Evolutionary conservation across 1,140 invertebrate species (phyloP).

Genomic region (Pseudomyrmex flavicornis): DNA sequence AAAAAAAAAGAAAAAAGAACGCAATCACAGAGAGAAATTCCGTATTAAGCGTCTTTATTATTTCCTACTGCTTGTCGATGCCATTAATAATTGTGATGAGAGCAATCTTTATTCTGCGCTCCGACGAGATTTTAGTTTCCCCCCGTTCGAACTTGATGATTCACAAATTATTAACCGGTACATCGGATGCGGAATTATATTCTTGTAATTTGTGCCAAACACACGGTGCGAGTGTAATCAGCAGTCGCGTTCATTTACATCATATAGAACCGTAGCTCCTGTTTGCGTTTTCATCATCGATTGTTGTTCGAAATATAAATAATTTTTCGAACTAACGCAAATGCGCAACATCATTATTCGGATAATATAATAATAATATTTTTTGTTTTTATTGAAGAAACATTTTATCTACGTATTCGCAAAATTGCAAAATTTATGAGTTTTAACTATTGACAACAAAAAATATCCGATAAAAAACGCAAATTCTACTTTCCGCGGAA

Average conservation of each 20-base stretch:
- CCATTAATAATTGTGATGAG: conserved; percentile 21
- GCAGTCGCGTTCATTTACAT: conserved; percentile 26
- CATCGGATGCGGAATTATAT: conserved; percentile 32
- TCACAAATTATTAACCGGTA: conserved; percentile 30
- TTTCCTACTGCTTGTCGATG: conserved; percentile 23
- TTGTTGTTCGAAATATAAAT: conserved; percentile 39
- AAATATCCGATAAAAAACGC: conserved; percentile 31
- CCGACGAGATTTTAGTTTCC: background rate
- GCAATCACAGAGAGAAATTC: conserved; percentile 23
- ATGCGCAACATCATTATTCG: conserved; percentile 19
- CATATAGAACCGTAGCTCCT: conserved; percentile 35
- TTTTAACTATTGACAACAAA: conserved; percentile 11
- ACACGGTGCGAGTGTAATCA: conserved; percentile 12
- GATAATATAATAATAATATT: conserved; percentile 36
- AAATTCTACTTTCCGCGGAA: background rate
- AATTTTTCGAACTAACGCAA: conserved; percentile 41
- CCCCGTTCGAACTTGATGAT: conserved; percentile 24
- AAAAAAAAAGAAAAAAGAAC: background rate
- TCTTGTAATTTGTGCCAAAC: conserved; percentile 36
- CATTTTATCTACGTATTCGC: background rate
- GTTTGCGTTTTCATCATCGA: conserved; percentile 50
- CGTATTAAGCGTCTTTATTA: conserved; percentile 32
- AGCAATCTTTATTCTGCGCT: background rate
- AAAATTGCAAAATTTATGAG: conserved; percentile 22
- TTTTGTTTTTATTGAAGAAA: conserved; percentile 20